Percentiles rank a stretch among this genome's conserved stretches.
Conservation (phyloP, 2,113 vertebrate genomes). For the Ptychochromis oligacanthus region DNA sequence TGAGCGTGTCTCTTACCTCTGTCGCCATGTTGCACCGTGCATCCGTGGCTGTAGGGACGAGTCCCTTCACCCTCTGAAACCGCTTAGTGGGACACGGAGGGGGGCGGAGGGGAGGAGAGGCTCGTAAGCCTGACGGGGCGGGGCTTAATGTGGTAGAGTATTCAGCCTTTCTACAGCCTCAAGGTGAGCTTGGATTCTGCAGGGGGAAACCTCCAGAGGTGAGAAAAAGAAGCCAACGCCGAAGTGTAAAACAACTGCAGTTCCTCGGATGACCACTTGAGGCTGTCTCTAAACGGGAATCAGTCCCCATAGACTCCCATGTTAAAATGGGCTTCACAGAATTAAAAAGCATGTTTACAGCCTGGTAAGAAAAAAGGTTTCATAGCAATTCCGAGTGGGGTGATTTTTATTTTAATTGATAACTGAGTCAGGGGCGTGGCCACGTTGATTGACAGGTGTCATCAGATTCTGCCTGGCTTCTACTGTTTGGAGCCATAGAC, state of each 20-base stretch:
- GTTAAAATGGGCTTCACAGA: too few species aligned
- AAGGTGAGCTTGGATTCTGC: neutral
- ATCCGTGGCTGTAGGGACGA: slow-evolving; percentile 67
- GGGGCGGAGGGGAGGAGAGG: slow-evolving; percentile 3
- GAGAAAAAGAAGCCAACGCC: neutral
- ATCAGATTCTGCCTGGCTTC: too few species aligned
- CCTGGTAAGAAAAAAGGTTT: neutral
- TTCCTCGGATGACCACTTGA: neutral
- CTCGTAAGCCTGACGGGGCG: neutral
- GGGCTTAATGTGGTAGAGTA: neutral
- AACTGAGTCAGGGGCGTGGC: neutral
- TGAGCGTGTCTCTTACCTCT: slow-evolving; percentile 74
- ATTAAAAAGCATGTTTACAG: too few species aligned
- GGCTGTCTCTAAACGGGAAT: neutral
- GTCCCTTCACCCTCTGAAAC: slow-evolving; percentile 65
- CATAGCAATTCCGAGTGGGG: neutral
- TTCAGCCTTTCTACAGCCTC: neutral
- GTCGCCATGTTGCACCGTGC: slow-evolving; percentile 82
- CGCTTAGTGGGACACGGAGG: slow-evolving; percentile 64
- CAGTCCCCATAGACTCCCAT: too few species aligned
- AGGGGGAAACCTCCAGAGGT: neutral
- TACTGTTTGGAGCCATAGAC: too few species aligned
- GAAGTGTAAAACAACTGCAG: neutral
- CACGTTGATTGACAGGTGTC: neutral
- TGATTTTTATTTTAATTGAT: neutral